phyloP scores from a whole-genome alignment of 1,140 invertebrate genomes.

The Ceratosolen solmsi region DNA sequence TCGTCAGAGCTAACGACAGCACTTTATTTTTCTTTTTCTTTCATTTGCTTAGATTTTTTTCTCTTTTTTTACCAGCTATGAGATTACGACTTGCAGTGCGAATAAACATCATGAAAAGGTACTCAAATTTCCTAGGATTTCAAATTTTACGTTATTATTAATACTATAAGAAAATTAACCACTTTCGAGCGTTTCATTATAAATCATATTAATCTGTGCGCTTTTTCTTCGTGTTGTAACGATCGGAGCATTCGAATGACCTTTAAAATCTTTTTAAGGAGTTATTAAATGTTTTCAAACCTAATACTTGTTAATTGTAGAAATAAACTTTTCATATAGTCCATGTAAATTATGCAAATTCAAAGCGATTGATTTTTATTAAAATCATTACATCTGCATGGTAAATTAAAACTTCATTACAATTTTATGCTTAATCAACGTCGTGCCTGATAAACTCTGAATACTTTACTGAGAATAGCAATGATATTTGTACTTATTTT shows the following conservation, averaged over 20 bases:
- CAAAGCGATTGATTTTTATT: too few relatives aligned
- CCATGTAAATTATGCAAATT: too few relatives aligned
- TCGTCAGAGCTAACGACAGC: not conserved
- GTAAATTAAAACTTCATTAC: too few relatives aligned
- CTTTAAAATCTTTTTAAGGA: not conserved
- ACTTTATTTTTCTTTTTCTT: not conserved
- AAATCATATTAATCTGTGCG: too few relatives aligned
- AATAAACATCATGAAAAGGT: not conserved
- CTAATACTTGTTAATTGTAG: too few relatives aligned
- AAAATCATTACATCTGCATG: too few relatives aligned
- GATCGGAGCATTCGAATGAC: not conserved
- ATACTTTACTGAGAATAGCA: too few relatives aligned
- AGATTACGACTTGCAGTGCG: constrained; percentile 10
- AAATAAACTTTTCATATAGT: too few relatives aligned
- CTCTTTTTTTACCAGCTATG: not conserved
- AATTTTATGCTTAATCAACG: too few relatives aligned
- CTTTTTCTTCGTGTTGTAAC: not conserved
- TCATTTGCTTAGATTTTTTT: not conserved
- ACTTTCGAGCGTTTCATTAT: not conserved
- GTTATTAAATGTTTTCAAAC: too few relatives aligned
- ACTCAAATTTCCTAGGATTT: not conserved
- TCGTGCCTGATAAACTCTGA: too few relatives aligned
- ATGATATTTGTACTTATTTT: too few relatives aligned
- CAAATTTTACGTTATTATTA: not conserved
- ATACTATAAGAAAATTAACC: constrained; percentile 1